These are phyloP conservation scores for Anguilla obscura DNA, from an alignment of 2,797 vertebrate genomes.

Conservation along the genomic window DNA sequence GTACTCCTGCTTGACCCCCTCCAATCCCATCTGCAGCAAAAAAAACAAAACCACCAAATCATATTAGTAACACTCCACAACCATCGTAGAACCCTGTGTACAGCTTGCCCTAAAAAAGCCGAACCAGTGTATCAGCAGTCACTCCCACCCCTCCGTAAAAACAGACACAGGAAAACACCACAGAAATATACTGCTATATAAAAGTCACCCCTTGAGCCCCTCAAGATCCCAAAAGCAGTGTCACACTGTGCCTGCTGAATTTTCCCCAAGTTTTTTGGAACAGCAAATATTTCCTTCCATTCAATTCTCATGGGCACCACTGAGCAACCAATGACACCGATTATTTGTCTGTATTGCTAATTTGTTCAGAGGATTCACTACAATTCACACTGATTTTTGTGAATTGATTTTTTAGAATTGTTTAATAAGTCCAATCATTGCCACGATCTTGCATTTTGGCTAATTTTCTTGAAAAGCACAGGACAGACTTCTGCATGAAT, in stretches of 20 bases:
- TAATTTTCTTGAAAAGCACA: too few species aligned
- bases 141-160: neutral
- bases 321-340: neutral
- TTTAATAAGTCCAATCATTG: too few species aligned
- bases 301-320: neutral
- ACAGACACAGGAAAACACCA: neutral
- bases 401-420: too few species aligned
- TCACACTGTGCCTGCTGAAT: too few species aligned
- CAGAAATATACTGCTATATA: neutral
- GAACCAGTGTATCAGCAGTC: neutral
- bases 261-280: neutral
- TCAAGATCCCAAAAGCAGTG: neutral
- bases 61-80: neutral
- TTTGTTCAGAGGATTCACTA: neutral
- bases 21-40: slow-evolving; percentile 84
- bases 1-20: slow-evolving; percentile 86
- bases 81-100: neutral
- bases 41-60: neutral
- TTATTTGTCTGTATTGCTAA: neutral
- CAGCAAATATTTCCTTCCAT: neutral
- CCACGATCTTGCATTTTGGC: too few species aligned
- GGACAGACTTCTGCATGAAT: too few species aligned
- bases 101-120: neutral
- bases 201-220: neutral
- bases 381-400: too few species aligned